phyloP scores from a whole-genome alignment of 2,888 invertebrate genomes.

The Caenorhabditis panamensis region DNA sequence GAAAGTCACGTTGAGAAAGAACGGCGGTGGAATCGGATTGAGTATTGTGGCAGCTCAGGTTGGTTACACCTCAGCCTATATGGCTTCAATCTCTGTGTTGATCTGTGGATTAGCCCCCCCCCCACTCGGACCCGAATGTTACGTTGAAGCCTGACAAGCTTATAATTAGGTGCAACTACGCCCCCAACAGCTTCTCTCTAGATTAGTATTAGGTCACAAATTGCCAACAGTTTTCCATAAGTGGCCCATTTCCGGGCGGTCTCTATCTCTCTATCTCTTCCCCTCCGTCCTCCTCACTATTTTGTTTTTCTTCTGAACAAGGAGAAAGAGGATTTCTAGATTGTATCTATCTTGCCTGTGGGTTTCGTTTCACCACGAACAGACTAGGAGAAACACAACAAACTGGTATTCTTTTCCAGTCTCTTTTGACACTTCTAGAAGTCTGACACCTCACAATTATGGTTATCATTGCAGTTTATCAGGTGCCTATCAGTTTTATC shows the following conservation, averaged over 20 bases:
- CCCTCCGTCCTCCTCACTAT: slow-evolving; percentile 13
- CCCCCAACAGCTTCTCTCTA: not conserved
- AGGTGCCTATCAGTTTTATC: slow-evolving; percentile 17
- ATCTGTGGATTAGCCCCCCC: slow-evolving; percentile 24
- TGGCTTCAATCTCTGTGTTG: not conserved
- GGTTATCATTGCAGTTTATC: slow-evolving; percentile 57
- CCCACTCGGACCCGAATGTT: not conserved
- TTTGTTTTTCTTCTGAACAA: slow-evolving; percentile 1
- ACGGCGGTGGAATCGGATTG: slow-evolving; percentile 96
- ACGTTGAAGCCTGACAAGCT: slow-evolving; percentile 29
- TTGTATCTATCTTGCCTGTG: slow-evolving; percentile 15
- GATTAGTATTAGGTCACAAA: slow-evolving; percentile 8
- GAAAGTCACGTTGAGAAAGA: slow-evolving; percentile 85
- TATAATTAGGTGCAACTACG: slow-evolving; percentile 30
- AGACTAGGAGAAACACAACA: not conserved
- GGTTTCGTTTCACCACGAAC: not conserved
- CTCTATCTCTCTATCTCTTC: not conserved
- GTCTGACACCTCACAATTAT: slow-evolving; percentile 12
- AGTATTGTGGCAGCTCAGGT: slow-evolving; percentile 98
- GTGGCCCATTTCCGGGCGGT: slow-evolving; percentile 27
- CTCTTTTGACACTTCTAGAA: not conserved
- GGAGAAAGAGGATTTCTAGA: slow-evolving; percentile 5
- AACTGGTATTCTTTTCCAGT: not conserved
- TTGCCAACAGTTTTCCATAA: slow-evolving; percentile 34
- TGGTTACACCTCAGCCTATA: not conserved